Base-by-base conservation (phyloP, 64 coral and sea anemone genomes). In the Montipora foliosa region DNA sequence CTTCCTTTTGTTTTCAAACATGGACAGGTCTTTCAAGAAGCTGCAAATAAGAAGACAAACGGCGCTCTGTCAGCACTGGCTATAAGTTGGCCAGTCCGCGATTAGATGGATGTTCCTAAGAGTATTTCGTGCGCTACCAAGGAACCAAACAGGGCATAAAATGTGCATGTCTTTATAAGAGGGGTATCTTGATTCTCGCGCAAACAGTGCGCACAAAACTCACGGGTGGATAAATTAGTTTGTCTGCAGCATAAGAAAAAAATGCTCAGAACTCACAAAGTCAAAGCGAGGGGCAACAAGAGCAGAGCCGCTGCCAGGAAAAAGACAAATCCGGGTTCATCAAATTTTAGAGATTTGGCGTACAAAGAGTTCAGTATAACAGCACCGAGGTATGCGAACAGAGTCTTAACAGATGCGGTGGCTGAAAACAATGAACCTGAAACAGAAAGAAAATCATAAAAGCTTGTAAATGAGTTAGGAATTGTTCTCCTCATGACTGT, bases 401-500 rank as follows among this genome's bases (percentile, higher is more conserved):
- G 51, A 13, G 87, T 92, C 80, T 97, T 93, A 21, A 97, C 58
- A 25, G 95, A 87, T 1, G 95, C 84, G n/a, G 94, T 89, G 6
- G 93, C 84, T 12, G 95, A 92, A 72, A 97, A 97, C 2, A 97
- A 51, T 3, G 93, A 93, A 13, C 95, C 95, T 97, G 12, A 58
- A 96, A 51, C 16, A 50, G 66, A 91, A 49, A 51, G 45, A n/a
- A 79, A 59, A 16, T 37, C 37, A 37, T 37, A 80, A 46, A 8
- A 25, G 13, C 5, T 6, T 19, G 11, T 37, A 37, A 37, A 37
- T 37, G 37, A 57, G 0, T 8, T 8, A 57, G 53, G 53, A 57
- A 57, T 37, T 37, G 37, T 37, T 37, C 37, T 37, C 1, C 1
- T 37, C 2, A 37, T 37, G 37, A 37, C 2, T 37, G 37, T 37